These are phyloP conservation scores for Gibbula magus DNA, from an alignment of 2,888 invertebrate species.

Conservation along the genomic window DNA sequence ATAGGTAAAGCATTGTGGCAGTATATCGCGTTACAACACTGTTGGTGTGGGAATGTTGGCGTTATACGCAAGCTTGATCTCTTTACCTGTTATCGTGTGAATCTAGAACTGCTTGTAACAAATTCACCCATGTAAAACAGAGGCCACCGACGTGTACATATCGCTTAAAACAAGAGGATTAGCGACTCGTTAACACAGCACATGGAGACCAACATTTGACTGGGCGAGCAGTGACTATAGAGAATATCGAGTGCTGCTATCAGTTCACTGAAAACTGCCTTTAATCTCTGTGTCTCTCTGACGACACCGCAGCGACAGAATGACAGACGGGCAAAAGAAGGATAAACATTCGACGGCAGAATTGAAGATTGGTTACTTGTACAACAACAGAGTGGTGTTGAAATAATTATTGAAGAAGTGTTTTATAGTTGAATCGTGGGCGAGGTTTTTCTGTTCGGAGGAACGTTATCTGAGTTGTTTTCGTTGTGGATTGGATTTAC, in stretches of 20 bases:
- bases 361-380: too few relatives aligned
- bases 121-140: not conserved
- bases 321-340: too few relatives aligned
- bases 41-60: not conserved
- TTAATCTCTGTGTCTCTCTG: too few relatives aligned
- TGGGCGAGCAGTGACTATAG: not conserved
- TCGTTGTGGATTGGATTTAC: too few relatives aligned
- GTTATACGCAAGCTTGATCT: not conserved
- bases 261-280: not conserved
- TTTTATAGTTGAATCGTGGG: too few relatives aligned
- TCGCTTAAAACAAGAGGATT: not conserved
- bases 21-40: not conserved
- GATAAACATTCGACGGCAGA: too few relatives aligned
- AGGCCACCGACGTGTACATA: not conserved
- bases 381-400: too few relatives aligned
- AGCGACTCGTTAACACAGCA: not conserved
- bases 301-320: too few relatives aligned
- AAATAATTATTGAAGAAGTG: too few relatives aligned
- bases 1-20: not conserved
- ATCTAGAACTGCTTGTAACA: not conserved
- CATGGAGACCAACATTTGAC: not conserved
- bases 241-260: not conserved
- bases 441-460: too few relatives aligned
- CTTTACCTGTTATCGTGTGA: not conserved
- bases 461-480: too few relatives aligned